Percentiles rank a stretch among this genome's conserved stretches.
These are phyloP conservation scores for Monarcha castaneiventris DNA, from an alignment of 2,113 vertebrate species.

Conservation along the genomic window DNA sequence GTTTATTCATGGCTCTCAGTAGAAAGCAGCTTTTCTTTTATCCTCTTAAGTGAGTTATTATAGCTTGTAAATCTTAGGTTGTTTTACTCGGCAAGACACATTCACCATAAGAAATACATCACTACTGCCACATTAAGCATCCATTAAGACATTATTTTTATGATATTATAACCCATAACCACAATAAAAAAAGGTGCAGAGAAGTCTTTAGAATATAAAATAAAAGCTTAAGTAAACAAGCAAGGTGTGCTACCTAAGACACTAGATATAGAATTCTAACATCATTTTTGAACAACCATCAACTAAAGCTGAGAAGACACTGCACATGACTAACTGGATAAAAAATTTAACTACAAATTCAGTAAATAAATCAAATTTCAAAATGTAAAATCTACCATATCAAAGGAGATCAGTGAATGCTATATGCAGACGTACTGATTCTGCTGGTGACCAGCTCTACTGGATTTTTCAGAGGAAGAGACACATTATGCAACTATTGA, in stretches of 20 bases:
- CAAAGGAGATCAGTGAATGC: not conserved
- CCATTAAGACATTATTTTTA: not conserved
- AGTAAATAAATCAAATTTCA: not conserved
- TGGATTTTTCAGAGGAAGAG: not conserved
- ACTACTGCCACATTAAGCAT: not conserved
- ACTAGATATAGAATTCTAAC: not conserved
- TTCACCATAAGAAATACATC: not conserved
- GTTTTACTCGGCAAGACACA: not conserved
- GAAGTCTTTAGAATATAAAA: not conserved
- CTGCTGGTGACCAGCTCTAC: not conserved
- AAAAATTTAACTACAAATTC: not conserved
- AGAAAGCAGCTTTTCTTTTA: constrained; percentile 4
- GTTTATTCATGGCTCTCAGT: not conserved
- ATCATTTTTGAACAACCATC: not conserved
- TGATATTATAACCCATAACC: not conserved
- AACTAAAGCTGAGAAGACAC: not conserved
- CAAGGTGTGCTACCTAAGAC: not conserved
- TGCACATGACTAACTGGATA: not conserved
- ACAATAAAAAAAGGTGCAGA: not conserved
- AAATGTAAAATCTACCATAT: not conserved
- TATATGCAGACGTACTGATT: not conserved
- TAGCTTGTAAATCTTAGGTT: not conserved
- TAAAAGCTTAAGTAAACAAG: not conserved
- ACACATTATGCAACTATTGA: not conserved
- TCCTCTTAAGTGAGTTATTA: not conserved